Base-by-base conservation (phyloP, 2,888 invertebrate genomes). In the Rhabditoides inermis region DNA sequence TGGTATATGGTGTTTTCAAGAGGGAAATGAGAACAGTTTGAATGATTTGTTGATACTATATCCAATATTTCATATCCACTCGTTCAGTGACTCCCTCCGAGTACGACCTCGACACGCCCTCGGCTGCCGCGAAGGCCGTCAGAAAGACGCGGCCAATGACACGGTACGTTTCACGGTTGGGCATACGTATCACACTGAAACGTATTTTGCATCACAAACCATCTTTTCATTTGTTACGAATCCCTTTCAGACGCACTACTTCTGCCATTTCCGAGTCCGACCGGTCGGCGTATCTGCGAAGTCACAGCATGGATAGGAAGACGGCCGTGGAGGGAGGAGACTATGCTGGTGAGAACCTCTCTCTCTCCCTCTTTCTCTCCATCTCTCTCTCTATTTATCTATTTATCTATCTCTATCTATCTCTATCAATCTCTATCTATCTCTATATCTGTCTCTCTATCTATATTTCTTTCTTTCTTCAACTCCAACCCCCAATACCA, bases 241-340 rank as follows among this genome's bases (percentile, higher is more conserved):
- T 15, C 32, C 15, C 48, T 37, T 2, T 39, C 48, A 10, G 60
- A 32, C 51, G 66, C 1, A 61, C 63, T 26, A 54, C 58, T 28
- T 63, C 66, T 2, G 66, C 63, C 12, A 56, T 66, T 53, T 60
- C 61, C 2, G 66, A 66, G 18, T 49, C 55, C 7, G 66, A 66
- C 46, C 49, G 57, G 39, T 50, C 60, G 22, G 52, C 54, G 30
- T 67, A 67, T 48, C 52, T 55, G 35, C 49, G 67, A 30, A 58
- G 59, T 28, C 51, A 64, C 26, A 65, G 64, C 22, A 67, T 64
- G 60, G 67, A 67, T 45, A 45, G 67, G 27, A 64, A 63, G 45
- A 59, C 61, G 42, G 54, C 53, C 23, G 54, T 58, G 23, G 51
- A 54, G 44, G 49, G 47, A 5, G 53, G 49, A 36, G 55, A 59